A percentile compares a stretch with the other conserved stretches of the same genome.
phyloP scores from a whole-genome alignment of 2,113 vertebrate species.

The Antennarius striatus region DNA sequence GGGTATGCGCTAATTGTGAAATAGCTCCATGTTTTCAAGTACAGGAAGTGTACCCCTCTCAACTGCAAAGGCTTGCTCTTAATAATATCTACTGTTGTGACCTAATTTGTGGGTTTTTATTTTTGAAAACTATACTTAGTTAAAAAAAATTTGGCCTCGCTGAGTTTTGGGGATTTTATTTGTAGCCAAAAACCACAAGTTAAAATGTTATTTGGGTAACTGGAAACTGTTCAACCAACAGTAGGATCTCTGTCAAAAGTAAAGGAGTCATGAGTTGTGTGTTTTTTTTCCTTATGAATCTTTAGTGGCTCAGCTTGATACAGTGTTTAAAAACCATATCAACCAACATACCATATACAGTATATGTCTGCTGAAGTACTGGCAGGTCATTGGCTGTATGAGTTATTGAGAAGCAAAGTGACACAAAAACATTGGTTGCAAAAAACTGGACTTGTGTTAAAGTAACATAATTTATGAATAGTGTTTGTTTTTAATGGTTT shows the following conservation, averaged over 20 bases:
- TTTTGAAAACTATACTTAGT: no score
- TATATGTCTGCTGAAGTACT: neutral
- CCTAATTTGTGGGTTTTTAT: constrained; percentile 7
- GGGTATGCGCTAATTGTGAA: constrained; percentile 61
- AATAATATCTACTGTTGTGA: constrained; percentile 11
- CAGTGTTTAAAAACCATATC: neutral
- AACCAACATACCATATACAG: neutral
- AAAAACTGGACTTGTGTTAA: neutral
- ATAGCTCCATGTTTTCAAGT: constrained; percentile 6
- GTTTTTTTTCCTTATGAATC: neutral
- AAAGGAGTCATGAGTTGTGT: constrained; percentile 6
- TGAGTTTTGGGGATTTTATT: constrained; percentile 7
- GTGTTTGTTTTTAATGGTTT: constrained; percentile 16
- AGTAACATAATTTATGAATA: neutral
- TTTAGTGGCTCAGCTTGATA: neutral
- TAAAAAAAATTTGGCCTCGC: no score
- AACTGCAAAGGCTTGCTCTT: neutral
- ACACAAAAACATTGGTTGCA: neutral
- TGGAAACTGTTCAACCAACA: constrained; percentile 16
- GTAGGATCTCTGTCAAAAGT: constrained; percentile 5
- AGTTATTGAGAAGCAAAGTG: neutral
- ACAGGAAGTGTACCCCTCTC: constrained; percentile 12
- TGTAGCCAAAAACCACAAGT: no score
- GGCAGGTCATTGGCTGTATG: neutral
- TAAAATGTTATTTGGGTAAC: constrained; percentile 1